Conservation (phyloP, 2,888 invertebrate genomes). For the Griposia aprilina region DNA sequence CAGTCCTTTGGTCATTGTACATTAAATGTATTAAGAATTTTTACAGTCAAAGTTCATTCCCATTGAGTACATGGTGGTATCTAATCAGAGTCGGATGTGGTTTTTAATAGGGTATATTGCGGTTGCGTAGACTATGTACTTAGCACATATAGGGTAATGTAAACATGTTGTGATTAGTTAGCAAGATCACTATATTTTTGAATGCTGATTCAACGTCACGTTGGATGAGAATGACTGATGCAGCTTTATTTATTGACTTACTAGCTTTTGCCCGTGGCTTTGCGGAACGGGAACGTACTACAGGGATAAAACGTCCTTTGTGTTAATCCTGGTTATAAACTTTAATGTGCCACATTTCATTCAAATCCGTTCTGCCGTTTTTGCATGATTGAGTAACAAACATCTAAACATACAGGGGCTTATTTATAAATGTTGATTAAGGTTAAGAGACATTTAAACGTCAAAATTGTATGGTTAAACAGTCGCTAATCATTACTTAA, state of each 20-base stretch:
- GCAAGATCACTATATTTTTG: not conserved
- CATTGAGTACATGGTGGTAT: constrained; percentile 14
- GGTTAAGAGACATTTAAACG: too few species aligned
- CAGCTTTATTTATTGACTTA: not conserved
- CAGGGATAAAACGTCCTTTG: not conserved
- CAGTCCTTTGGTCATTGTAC: constrained; percentile 20
- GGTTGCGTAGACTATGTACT: constrained; percentile 14
- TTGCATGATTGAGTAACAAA: not conserved
- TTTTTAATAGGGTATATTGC: constrained; percentile 28
- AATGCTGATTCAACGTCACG: not conserved
- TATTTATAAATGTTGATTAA: too few species aligned
- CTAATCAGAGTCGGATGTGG: constrained; percentile 36
- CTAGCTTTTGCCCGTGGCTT: not conserved
- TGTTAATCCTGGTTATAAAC: not conserved
- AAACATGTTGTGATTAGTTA: constrained; percentile 8
- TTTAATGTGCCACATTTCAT: not conserved
- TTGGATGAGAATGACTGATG: not conserved
- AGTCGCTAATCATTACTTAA: too few species aligned
- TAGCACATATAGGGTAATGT: constrained; percentile 5
- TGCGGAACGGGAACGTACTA: not conserved
- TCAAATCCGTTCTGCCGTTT: not conserved
- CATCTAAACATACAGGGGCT: not conserved
- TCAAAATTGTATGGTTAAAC: too few species aligned
- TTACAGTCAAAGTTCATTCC: constrained; percentile 32
- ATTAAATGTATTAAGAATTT: constrained; percentile 20